Evolutionary conservation across 2,113 vertebrate genomes (phyloP).

Genomic region (Mellivora capensis): DNA sequence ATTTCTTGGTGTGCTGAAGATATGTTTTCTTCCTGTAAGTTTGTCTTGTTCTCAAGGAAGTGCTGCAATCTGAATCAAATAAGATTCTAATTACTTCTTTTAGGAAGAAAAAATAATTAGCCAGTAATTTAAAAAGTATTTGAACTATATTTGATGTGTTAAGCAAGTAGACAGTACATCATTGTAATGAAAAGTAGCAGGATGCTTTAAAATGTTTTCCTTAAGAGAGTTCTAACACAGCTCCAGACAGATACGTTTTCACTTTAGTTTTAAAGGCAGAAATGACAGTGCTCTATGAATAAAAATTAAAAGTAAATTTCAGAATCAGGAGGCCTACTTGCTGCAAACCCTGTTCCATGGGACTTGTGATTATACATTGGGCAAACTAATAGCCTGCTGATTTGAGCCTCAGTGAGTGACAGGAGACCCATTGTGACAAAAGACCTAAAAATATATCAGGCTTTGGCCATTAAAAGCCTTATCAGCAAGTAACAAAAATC

Average conservation of each 20-base stretch:
- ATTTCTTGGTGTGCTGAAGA: background rate
- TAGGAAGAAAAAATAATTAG: background rate
- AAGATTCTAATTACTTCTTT: background rate
- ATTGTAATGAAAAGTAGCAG: constrained; percentile 24
- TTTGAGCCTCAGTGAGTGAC: constrained; percentile 73
- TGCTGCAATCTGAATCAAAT: background rate
- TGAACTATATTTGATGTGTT: constrained; percentile 30
- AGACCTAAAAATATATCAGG: constrained; percentile 73
- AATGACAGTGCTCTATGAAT: constrained; percentile 55
- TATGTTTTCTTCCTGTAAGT: background rate
- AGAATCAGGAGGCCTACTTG: constrained; percentile 54
- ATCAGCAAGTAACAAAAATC: constrained; percentile 76
- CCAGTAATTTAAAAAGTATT: constrained; percentile 40
- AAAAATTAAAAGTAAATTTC: constrained; percentile 71
- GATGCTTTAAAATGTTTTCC: constrained; percentile 36
- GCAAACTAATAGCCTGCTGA: constrained; percentile 74
- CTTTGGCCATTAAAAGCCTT: constrained; percentile 76
- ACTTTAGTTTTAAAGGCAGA: constrained; percentile 50
- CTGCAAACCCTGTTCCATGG: constrained; percentile 61
- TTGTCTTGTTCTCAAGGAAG: background rate
- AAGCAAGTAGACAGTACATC: background rate
- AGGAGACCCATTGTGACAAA: constrained; percentile 71
- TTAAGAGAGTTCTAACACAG: constrained; percentile 35
- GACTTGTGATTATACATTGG: constrained; percentile 67
- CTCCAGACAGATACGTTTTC: constrained; percentile 43